phyloP scores from a whole-genome alignment of 2,113 vertebrate species.

The Takifugu flavidus region DNA sequence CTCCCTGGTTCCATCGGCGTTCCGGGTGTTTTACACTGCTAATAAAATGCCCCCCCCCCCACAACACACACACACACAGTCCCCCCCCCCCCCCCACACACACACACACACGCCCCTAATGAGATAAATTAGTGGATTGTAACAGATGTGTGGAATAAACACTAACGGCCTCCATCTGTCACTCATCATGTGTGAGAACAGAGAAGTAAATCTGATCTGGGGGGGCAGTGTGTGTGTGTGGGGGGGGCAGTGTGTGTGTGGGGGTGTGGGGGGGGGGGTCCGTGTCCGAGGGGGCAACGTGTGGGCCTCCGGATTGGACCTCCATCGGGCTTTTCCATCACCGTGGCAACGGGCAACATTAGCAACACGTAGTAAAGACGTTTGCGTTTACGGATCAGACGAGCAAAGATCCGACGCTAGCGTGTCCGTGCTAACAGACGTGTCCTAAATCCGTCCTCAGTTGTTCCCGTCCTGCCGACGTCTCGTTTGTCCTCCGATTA shows the following conservation, averaged over 20 bases:
- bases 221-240: slow-evolving; percentile 19
- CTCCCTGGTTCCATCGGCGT: slow-evolving; percentile 20
- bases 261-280: slow-evolving; percentile 49
- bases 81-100: too few species aligned
- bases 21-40: slow-evolving; percentile 64
- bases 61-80: background rate
- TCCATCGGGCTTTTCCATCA: too few species aligned
- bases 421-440: too few species aligned
- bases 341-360: too few species aligned
- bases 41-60: slow-evolving; percentile 62
- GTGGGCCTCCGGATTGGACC: too few species aligned
- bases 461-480: background rate
- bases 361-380: too few species aligned
- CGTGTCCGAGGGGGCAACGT: too few species aligned
- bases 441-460: background rate
- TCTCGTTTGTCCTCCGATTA: background rate
- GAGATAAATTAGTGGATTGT: slow-evolving; percentile 76
- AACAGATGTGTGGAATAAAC: slow-evolving; percentile 77
- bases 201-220: slow-evolving; percentile 57
- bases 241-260: slow-evolving; percentile 36
- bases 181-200: slow-evolving; percentile 66
- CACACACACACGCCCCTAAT: slow-evolving; percentile 69
- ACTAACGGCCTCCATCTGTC: slow-evolving; percentile 77
- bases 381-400: too few species aligned
- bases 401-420: too few species aligned